Base-by-base conservation (phyloP, 92 coral and sea anemone species). In the Epizoanthus scotinus region DNA sequence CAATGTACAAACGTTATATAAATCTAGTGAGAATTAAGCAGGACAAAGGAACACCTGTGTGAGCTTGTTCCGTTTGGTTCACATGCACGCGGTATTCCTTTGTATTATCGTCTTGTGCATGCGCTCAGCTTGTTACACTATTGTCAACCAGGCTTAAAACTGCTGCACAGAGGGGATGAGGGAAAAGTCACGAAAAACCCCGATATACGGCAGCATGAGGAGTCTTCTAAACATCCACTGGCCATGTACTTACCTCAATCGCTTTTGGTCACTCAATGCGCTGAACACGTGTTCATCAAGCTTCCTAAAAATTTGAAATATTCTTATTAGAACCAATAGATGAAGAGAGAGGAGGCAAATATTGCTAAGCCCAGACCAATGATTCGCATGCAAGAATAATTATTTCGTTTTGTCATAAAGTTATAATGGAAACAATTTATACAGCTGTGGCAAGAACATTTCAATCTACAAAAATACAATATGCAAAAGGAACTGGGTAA, bases 201-300 rank as follows among this genome's bases (percentile, higher is more conserved):
- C 22, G n/a, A 34, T 34, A 34, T 10, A 8, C 17, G 3, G 36
- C 15, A 10, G 26, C 36, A 15, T 15, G 28, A 5, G 1, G 64
- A 22, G 14, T 1, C 19, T 29, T 61, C 29, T 5, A 63, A 63
- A 21, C 26, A 36, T 5, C 21, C 18, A 38, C 22, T 63, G 22
- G 25, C 26, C 19, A 9, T 19, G 7, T 38, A 84, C 96, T 81
- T 82, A 92, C 97, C 91, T 90, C 78, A 90, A 63, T 55, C 94
- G 63, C 71, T 92, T 94, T 78, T 87, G 91, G 31, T 92, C 97
- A 36, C 97, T 92, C n/a, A 92, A 82, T 14, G 84, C 82, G 31
- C 83, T 86, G 73, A 84, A 90, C 50, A 92, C 97, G 70, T 87
- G 66, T 78, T 92, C 97, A 67, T 87, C 88, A 12, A 92, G 89